These are phyloP conservation scores for Cygnus olor DNA, from an alignment of 2,797 vertebrate species.

Conservation along the genomic window DNA sequence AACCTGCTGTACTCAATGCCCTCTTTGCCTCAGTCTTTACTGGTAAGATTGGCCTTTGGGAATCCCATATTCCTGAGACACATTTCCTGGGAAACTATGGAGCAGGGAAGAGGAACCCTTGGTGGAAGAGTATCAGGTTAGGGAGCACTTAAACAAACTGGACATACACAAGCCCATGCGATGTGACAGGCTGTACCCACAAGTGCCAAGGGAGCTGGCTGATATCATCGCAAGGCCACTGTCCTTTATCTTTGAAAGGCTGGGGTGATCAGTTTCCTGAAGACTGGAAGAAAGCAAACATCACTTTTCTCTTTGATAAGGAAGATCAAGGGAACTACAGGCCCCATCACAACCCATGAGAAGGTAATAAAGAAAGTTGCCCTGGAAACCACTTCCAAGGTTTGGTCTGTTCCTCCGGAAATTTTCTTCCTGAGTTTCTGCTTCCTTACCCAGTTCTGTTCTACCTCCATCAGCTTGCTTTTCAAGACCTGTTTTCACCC, in stretches of 20 bases:
- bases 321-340: background rate
- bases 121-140: background rate
- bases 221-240: background rate
- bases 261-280: background rate
- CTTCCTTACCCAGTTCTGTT: background rate
- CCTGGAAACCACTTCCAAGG: background rate
- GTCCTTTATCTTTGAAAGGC: background rate
- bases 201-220: rapidly evolving
- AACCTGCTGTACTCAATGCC: background rate
- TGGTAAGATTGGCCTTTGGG: background rate
- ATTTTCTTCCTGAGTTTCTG: background rate
- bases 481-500: background rate
- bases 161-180: rapidly evolving
- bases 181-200: background rate
- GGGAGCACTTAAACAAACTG: background rate
- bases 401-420: background rate
- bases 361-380: background rate
- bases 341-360: background rate
- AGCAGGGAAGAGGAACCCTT: background rate
- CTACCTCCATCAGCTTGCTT: background rate
- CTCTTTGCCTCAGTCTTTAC: background rate
- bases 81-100: background rate
- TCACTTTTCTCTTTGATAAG: background rate
- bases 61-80: background rate
- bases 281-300: background rate